A percentile compares a stretch with the other conserved stretches of the same genome.
Conservation (phyloP, 1,140 invertebrate genomes). For the Tetranychus urticae region DNA sequence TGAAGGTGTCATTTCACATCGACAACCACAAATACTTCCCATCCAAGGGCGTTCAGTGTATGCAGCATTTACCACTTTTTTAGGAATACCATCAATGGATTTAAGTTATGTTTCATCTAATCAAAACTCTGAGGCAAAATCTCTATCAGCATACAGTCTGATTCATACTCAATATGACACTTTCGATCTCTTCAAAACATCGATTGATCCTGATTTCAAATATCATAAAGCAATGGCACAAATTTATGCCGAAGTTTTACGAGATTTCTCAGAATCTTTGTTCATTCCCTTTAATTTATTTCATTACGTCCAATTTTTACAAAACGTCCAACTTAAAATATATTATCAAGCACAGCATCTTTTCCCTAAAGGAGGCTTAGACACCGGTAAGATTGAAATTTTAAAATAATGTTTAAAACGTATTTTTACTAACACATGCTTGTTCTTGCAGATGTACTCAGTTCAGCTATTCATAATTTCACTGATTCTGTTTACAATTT, state of each 20-base stretch:
- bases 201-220: constrained; percentile 17
- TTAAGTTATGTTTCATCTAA: constrained; percentile 8
- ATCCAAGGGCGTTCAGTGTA: constrained; percentile 15
- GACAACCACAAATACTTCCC: constrained; percentile 11
- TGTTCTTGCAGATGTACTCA: constrained; percentile 8
- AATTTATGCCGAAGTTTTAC: constrained; percentile 13
- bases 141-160: constrained; percentile 13
- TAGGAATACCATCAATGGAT: constrained; percentile 18
- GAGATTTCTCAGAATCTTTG: constrained; percentile 16
- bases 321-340: constrained; percentile 10
- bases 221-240: constrained; percentile 14
- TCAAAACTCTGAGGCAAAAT: not conserved
- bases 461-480: constrained; percentile 13
- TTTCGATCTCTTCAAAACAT: constrained; percentile 15
- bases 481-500: constrained; percentile 13
- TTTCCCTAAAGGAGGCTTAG: not conserved
- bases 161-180: constrained; percentile 20
- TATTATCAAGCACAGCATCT: not conserved
- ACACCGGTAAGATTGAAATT: not conserved
- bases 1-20: not conserved
- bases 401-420: not conserved
- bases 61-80: constrained; percentile 14
- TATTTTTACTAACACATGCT: not conserved
- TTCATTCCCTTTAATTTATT: constrained; percentile 18
- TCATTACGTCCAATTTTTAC: constrained; percentile 16